These are phyloP conservation scores for Pollenia griseotomentosa DNA, from an alignment of 2,888 invertebrate species.

Conservation along the genomic window DNA sequence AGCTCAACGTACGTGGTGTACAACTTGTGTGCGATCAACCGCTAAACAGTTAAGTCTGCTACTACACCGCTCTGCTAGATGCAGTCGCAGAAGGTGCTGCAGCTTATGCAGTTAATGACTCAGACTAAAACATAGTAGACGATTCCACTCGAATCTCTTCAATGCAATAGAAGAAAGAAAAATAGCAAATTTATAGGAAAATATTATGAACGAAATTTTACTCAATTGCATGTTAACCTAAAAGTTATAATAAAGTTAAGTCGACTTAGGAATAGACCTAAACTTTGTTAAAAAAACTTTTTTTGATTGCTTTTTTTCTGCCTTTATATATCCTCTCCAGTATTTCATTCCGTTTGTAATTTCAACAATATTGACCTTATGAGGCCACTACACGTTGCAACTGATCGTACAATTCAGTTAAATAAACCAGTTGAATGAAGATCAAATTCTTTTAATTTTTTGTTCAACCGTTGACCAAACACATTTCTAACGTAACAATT, in stretches of 20 bases:
- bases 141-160: constrained; percentile 67
- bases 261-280: neutral
- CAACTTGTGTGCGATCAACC: constrained; percentile 63
- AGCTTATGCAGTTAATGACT: constrained; percentile 4
- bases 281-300: too few relatives aligned
- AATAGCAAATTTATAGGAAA: neutral
- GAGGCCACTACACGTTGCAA: too few relatives aligned
- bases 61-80: constrained; percentile 17
- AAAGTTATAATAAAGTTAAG: neutral
- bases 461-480: too few relatives aligned
- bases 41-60: constrained; percentile 49
- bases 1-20: constrained; percentile 26
- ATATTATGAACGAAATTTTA: constrained; percentile 21
- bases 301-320: too few relatives aligned
- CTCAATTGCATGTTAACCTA: constrained; percentile 52
- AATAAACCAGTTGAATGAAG: neutral
- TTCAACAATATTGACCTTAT: too few relatives aligned
- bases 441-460: too few relatives aligned
- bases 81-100: constrained; percentile 25
- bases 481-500: too few relatives aligned
- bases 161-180: constrained; percentile 44
- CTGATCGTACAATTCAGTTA: too few relatives aligned
- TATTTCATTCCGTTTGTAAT: too few relatives aligned
- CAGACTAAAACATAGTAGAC: constrained; percentile 50
- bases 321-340: too few relatives aligned